Conservation (phyloP, 2,888 invertebrate species). For the Nephrotoma flavescens region DNA sequence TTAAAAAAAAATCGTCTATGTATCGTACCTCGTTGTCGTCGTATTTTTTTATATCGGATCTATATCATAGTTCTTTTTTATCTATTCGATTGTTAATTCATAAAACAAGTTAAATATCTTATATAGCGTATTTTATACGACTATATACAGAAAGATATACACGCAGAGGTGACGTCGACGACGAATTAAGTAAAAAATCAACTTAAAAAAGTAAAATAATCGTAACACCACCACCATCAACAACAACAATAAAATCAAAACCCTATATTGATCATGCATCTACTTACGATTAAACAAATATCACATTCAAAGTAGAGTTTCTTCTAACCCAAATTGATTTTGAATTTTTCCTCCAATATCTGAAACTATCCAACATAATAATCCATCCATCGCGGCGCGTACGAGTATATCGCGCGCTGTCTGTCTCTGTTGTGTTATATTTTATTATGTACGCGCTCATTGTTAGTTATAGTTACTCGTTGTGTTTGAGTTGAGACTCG, state of each 20-base stretch:
- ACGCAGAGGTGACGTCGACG: neutral
- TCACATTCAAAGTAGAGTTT: neutral
- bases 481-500: neutral
- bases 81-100: neutral
- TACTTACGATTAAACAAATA: neutral
- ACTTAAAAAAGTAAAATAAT: neutral
- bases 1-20: neutral
- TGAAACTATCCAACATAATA: neutral
- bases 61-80: neutral
- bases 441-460: neutral
- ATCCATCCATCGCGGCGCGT: neutral
- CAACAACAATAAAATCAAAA: neutral
- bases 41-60: neutral
- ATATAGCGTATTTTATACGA: neutral
- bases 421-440: neutral
- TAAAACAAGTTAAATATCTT: neutral
- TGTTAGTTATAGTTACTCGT: neutral
- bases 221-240: neutral
- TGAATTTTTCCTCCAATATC: neutral
- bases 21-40: neutral
- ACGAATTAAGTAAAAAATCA: neutral
- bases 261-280: neutral
- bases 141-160: neutral
- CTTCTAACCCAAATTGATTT: neutral
- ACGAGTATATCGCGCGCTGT: neutral